Evolutionary conservation across 2,797 vertebrate genomes (phyloP), one percentile per base, ranked within the genome.

Genomic region (Hafferia zeledoni): DNA sequence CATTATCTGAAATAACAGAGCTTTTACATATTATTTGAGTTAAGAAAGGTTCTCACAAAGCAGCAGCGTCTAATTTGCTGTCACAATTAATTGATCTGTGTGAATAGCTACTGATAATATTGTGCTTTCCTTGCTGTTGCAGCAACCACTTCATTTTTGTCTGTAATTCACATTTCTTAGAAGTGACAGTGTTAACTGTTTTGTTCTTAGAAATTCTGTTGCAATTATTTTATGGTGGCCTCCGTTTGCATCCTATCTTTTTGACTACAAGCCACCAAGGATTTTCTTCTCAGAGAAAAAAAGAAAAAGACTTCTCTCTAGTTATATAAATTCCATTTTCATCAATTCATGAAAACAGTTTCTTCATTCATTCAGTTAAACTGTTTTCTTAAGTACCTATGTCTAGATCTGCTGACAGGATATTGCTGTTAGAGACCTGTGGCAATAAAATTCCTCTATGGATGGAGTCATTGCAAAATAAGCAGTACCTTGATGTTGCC

Each of bases 11-110:
- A 76, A 56, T 41, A 90, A 71, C 43, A 84, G 69, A 82, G 18
- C 41, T 83, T 85, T 83, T 33, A 60, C 9, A 6, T 53, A 60
- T 47, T 49, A 59, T 70, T 49, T 41, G 23, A 69, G 35, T 31
- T 83, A 83, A 77, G 37, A 81, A 76, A 1, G 1, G 13, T 27
- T 71, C 59, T 69, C 3, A 10, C 24, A 84, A 87, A 93, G 30
- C 16, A 85, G 69, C 8, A 52, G 13, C 44, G 19, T 47, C 59
- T 91, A 87, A 93, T 95, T 94, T 91, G n/a, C 25, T 59, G 31
- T 67, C 87, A 77, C 23, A 67, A 77, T 87, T 91, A 89, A 83
- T 70, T 85, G 72, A 87, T 93, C 44, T 80, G 10, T 70, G 70
- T 43, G 25, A 94, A 86, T 3, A 2, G 39, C 18, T 67, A 53